Evolutionary conservation across 2,888 invertebrate genomes (phyloP).

Genomic region (Agonum fuliginosum): DNA sequence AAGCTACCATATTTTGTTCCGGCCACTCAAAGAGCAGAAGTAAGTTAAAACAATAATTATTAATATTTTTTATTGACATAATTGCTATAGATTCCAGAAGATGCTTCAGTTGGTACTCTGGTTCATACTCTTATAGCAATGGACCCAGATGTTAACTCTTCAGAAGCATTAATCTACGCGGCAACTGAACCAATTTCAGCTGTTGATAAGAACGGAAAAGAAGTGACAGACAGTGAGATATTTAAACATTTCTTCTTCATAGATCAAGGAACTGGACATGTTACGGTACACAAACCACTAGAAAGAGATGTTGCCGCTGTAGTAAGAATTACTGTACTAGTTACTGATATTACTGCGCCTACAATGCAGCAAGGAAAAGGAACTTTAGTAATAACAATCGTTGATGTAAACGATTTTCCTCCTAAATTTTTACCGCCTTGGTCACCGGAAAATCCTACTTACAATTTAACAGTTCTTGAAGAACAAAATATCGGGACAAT

Average conservation of each 20-base stretch:
- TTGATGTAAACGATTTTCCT: constrained; percentile 82
- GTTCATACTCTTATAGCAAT: constrained; percentile 84
- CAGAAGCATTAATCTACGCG: constrained; percentile 81
- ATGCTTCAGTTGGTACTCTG: constrained; percentile 82
- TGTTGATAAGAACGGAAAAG: constrained; percentile 88
- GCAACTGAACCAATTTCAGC: constrained; percentile 84
- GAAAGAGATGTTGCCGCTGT: constrained; percentile 83
- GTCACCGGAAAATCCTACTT: constrained; percentile 79
- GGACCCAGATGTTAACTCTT: constrained; percentile 86
- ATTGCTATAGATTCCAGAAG: constrained; percentile 80
- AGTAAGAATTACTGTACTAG: constrained; percentile 85
- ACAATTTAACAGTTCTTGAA: constrained; percentile 83
- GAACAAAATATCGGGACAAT: constrained; percentile 88
- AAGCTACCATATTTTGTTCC: constrained; percentile 90
- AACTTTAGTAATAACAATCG: constrained; percentile 80
- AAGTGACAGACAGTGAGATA: constrained; percentile 73
- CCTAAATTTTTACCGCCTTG: constrained; percentile 84
- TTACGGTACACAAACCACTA: constrained; percentile 79
- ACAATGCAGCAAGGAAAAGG: constrained; percentile 86
- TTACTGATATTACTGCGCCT: constrained; percentile 87
- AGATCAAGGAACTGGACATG: constrained; percentile 77
- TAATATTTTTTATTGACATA: constrained; percentile 35
- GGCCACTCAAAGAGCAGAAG: constrained; percentile 85
- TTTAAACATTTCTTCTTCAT: constrained; percentile 81
- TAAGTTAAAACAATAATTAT: constrained; percentile 67